These are phyloP conservation scores for Gadopsis bispinosus DNA, from an alignment of 2,797 vertebrate species.

Conservation along the genomic window DNA sequence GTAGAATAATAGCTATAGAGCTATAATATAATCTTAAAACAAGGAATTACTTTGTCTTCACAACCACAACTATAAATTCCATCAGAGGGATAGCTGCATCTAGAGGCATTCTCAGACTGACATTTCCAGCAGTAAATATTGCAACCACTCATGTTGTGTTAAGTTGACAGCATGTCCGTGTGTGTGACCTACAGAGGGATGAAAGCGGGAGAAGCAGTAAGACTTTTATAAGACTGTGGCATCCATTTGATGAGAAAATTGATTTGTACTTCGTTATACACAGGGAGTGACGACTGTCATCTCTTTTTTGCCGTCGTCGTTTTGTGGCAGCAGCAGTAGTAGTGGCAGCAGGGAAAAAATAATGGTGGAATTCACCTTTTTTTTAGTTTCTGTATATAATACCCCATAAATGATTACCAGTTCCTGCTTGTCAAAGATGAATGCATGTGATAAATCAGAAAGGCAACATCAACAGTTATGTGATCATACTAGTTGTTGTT, in stretches of 20 bases:
- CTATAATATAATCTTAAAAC: constrained; percentile 50
- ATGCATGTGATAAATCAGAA: constrained; percentile 30
- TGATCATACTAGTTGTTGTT: constrained; percentile 11
- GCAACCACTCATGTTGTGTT: constrained; percentile 42
- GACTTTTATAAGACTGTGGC: constrained; percentile 44
- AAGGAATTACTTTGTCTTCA: constrained; percentile 62
- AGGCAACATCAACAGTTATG: neutral
- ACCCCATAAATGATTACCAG: constrained; percentile 21
- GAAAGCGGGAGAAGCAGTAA: constrained; percentile 42
- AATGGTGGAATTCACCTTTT: constrained; percentile 29
- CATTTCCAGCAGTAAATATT: constrained; percentile 48
- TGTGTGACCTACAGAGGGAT: constrained; percentile 35
- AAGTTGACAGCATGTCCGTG: constrained; percentile 44
- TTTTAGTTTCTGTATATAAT: neutral
- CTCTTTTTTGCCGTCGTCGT: constrained; percentile 34
- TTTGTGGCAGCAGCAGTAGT: constrained; percentile 29
- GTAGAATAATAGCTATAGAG: constrained; percentile 35
- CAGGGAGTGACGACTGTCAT: constrained; percentile 51
- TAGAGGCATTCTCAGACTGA: constrained; percentile 34
- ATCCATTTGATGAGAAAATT: constrained; percentile 62
- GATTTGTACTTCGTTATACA: constrained; percentile 60
- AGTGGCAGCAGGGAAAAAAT: constrained; percentile 14
- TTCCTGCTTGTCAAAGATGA: constrained; percentile 29
- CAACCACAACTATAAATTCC: constrained; percentile 46
- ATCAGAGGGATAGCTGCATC: constrained; percentile 36